Evolutionary conservation across 2,888 invertebrate species (phyloP), one percentile per base, ranked within the genome.

Genomic region (Sesia bembeciformis): DNA sequence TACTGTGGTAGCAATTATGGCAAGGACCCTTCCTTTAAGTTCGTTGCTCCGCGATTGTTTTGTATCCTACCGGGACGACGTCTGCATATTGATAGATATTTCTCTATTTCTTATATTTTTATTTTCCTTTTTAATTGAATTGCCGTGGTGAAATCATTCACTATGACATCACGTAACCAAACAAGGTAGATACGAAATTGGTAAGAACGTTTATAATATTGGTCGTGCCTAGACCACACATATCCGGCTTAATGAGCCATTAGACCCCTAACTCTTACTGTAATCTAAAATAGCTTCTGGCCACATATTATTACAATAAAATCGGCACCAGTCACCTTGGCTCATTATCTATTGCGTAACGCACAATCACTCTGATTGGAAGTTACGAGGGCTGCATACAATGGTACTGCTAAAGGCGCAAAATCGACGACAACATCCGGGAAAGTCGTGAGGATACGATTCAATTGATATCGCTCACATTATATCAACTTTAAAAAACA

Each of bases 11-110:
- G 42, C 54, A 50, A 40, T 54, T 50, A 49, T 56, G 53, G 77
- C 81, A 76, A 77, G 78, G 73, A 74, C 74, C 78, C 78, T 83
- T 81, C 78, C 81, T 77, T 65, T 59, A 72, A 84, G 88, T 84
- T 87, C 87, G 80, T 78, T 85, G 88, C 79, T 72, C 87, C 66
- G 58, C 60, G 63, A 78, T 74, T 81, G 81, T 81, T 82, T 81
- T 76, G 83, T 83, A 80, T 78, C 69, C 73, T 68, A 69, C 62
- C 58, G 68, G 49, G 58, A 55, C 69, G 70, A 56, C 62, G 84
- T 81, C 84, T 81, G 88, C 84, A 87, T 87, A 77, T 70, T 79
- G 78, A 86, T 79, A 60, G 58, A 52, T 55, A 41, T 39, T 54
- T 40, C 40, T 54, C 41, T 54, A 42, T 50, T 54, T 50, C 50